phyloP scores from a whole-genome alignment of 2,888 invertebrate genomes.

The Zhengitettix transpicula region DNA sequence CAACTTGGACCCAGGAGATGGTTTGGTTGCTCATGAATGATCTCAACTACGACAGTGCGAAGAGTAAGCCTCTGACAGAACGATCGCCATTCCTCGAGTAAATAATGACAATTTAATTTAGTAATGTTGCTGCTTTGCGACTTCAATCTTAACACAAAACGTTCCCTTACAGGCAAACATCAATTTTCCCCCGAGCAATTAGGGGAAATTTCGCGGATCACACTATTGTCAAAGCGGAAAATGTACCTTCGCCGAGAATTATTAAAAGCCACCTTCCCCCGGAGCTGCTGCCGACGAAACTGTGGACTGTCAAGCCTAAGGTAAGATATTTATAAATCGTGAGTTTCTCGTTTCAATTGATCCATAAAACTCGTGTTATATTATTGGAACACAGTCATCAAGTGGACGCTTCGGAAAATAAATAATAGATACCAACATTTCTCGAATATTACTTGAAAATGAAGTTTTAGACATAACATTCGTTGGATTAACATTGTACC shows the following conservation, averaged over 20 bases:
- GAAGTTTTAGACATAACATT: no score
- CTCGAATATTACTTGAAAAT: no score
- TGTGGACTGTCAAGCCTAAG: background rate
- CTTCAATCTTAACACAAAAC: no score
- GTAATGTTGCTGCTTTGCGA: no score
- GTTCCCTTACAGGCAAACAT: background rate
- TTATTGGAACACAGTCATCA: no score
- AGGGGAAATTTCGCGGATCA: background rate
- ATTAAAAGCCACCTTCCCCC: background rate
- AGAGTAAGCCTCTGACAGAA: conserved; percentile 37
- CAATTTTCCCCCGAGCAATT: background rate
- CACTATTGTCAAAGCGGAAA: background rate
- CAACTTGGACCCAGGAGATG: conserved; percentile 62
- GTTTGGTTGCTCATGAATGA: conserved; percentile 63
- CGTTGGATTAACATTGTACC: no score
- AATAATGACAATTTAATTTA: conserved; percentile 19
- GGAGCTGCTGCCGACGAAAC: background rate
- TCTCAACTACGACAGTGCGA: conserved; percentile 49
- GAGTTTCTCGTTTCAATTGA: no score
- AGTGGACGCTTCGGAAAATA: no score
- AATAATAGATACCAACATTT: no score
- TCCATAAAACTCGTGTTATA: no score
- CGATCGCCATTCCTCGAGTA: conserved; percentile 70
- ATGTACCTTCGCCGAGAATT: background rate
- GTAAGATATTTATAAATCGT: background rate